Evolutionary conservation across 2,888 invertebrate species (phyloP), one percentile per base, ranked within the genome.

Genomic region (Elaeidobius kamerunicus): DNA sequence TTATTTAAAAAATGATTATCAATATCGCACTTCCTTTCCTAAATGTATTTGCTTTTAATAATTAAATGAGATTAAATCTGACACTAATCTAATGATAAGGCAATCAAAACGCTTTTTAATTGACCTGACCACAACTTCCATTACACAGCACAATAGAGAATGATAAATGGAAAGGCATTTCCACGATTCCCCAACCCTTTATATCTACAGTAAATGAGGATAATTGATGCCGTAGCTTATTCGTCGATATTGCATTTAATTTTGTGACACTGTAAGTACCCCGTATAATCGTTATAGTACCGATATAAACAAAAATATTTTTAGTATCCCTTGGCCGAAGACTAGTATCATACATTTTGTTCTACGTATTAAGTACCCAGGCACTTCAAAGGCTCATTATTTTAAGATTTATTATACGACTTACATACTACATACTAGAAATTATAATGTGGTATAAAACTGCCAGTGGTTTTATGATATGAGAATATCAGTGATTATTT

Each of bases 101-200:
- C 44, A 46, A 45, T 44, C 54, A 34, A 35, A 40, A 40, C 27
- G 28, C 39, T 28, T 27, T 43, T 54, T 57, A 54, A 57, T 54
- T 54, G 57, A 54, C 53, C 43, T 51, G 54, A 54, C 57, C 57
- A 43, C 57, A 57, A 42, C 43, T 16, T 56, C 52, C 52, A 52
- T 56, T 52, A 56, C 49, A 36, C 49, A 40, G 56, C 56, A 52
- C 52, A 52, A 52, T 52, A 41, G 45, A 49, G 52, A 48, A 56
- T 56, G 55, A 55, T 55, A 55, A 56, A 56, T 56, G 56, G 56
- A 45, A 48, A 41, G 28, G 36, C 52, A 44, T 56, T 50, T 55
- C 55, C 55, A 55, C 45, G 50, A 55, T 50, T 55, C 46, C 47
- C 51, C 55, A 55, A 50, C 50, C 55, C 55, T 55, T 55, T 55